These are phyloP conservation scores for Sepioteuthis lessoniana DNA, from an alignment of 2,888 invertebrate species.

Conservation along the genomic window DNA sequence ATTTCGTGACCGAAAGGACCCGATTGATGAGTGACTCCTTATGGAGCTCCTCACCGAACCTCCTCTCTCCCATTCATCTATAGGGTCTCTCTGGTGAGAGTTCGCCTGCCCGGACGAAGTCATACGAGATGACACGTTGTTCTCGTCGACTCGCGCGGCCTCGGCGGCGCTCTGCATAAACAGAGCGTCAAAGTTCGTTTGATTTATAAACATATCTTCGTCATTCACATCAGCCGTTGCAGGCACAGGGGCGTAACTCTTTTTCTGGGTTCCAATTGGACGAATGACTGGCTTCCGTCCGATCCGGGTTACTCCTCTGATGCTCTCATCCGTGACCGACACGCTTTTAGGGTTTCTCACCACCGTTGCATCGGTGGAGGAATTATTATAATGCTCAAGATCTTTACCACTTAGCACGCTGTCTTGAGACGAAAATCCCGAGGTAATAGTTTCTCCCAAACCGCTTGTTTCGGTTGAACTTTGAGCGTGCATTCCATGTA, in stretches of 20 bases:
- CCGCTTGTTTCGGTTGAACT: constrained; percentile 71
- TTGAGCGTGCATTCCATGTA: constrained; percentile 65
- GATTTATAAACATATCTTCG: constrained; percentile 37
- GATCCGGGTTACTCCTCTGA: constrained; percentile 37
- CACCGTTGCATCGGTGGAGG: not conserved
- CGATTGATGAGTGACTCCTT: constrained; percentile 57
- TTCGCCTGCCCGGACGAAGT: constrained; percentile 37
- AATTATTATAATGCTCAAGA: not conserved
- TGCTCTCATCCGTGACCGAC: constrained; percentile 46
- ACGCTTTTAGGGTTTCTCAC: not conserved
- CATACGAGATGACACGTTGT: constrained; percentile 35
- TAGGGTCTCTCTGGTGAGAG: constrained; percentile 48
- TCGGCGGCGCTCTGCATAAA: constrained; percentile 48
- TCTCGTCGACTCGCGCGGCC: constrained; percentile 42
- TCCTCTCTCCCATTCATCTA: constrained; percentile 49
- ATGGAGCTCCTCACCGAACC: constrained; percentile 51
- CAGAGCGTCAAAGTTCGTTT: constrained; percentile 49
- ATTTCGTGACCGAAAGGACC: constrained; percentile 62
- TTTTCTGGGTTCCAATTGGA: constrained; percentile 25
- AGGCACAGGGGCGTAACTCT: constrained; percentile 21
- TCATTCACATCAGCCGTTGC: constrained; percentile 36
- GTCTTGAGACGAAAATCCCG: constrained; percentile 68
- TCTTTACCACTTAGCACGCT: constrained; percentile 62
- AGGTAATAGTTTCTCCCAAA: constrained; percentile 67
- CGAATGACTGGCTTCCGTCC: constrained; percentile 43